Base-by-base conservation (phyloP, 2,797 vertebrate genomes). In the Gymnothorax reevesii region DNA sequence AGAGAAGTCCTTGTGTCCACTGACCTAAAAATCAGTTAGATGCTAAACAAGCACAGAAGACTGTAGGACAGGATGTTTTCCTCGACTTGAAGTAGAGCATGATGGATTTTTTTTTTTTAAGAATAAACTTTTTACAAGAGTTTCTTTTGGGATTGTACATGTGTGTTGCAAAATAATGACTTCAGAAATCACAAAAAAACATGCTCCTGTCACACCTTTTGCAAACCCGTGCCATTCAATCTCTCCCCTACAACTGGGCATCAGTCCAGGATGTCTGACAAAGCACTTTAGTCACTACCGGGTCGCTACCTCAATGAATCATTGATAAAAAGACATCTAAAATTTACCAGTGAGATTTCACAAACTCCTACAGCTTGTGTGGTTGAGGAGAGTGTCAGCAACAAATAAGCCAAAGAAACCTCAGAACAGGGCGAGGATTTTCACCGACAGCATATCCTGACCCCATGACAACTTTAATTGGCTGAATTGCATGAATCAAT, bases 261-360 rank as follows among this genome's bases (percentile, higher is more conserved):
- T 3, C 0, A 3, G 9, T 94, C 94, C 95, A 86, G 75, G 85
- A 82, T 80, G 87, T 1, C 86, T 96, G 95, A 96, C 95, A 95
- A 90, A 93, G 94, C 94, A 92, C 25, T 42, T 88, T 92, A 88
- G 71, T 27, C 86, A 79, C 90, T 90, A 90, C 89, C 88, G 85
- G 86, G 85, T 85, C 84, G 90, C 89, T 82, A 62, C 88, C 90
- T 88, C 91, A 83, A 88, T 95, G 90, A 95, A 95, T 96, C 92
- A 96, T 92, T 96, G 91, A 95, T 88, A 86, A 90, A 91, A 62
- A 90, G 88, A 91, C 57, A 54, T 60, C 79, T 17, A 86, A 86
- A 90, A 79, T 87, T 42, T 59, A 59, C 89, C 73, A 86, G 64
- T 64, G 69, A 86, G 83, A 89, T 88, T 88, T 88, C 60, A 84